phyloP scores from a whole-genome alignment of 2,113 vertebrate genomes.

The Tragelaphus scriptus region DNA sequence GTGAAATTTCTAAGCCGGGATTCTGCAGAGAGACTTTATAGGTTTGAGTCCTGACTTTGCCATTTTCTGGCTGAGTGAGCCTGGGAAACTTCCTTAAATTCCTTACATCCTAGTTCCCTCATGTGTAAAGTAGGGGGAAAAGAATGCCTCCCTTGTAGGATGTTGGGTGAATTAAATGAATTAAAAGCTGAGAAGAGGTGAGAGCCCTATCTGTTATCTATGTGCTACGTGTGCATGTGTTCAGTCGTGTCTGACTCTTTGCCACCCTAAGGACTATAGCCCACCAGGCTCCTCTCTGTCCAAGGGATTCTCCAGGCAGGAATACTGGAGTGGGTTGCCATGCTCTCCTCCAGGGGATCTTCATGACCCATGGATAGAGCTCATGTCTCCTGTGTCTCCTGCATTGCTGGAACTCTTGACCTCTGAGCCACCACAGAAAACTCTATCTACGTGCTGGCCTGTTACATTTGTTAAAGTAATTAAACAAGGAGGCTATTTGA shows the following conservation, averaged over 20 bases:
- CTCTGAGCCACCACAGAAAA: not conserved
- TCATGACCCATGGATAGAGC: not conserved
- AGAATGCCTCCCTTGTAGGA: not conserved
- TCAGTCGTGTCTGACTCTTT: not conserved
- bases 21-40: not conserved
- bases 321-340: not conserved
- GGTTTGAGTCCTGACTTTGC: not conserved
- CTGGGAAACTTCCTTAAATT: not conserved
- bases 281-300: not conserved
- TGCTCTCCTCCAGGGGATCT: not conserved
- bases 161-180: not conserved
- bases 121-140: not conserved
- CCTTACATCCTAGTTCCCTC: not conserved
- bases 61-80: not conserved
- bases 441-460: not conserved
- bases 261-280: not conserved
- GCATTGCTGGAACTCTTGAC: not conserved
- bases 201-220: not conserved
- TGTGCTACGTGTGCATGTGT: not conserved
- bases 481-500: not conserved
- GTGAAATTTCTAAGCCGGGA: not conserved
- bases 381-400: not conserved
- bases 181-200: not conserved
- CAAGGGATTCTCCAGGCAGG: not conserved
- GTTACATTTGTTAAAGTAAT: not conserved